Percentiles rank a stretch among this genome's conserved stretches.
phyloP scores from a whole-genome alignment of 2,797 vertebrate species.

The Otolemur crassicaudatus region DNA sequence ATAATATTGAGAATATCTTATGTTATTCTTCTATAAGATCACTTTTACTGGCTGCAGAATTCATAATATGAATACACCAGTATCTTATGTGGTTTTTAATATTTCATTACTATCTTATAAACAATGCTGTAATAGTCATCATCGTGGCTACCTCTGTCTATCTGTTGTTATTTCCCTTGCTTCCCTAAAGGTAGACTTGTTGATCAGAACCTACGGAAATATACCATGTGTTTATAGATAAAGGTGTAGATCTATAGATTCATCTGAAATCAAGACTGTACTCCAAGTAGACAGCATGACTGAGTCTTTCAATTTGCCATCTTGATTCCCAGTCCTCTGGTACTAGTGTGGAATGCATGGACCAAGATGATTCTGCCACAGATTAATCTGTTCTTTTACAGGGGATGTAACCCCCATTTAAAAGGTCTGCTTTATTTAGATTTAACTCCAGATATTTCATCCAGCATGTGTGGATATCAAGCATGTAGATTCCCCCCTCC shows the following conservation, averaged over 20 bases:
- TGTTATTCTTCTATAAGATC: neutral
- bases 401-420: neutral
- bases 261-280: constrained; percentile 19
- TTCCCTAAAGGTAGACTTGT: constrained; percentile 14
- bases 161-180: neutral
- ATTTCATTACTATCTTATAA: neutral
- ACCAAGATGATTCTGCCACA: constrained; percentile 1
- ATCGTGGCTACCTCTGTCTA: neutral
- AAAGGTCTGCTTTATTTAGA: neutral
- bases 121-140: neutral
- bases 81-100: neutral
- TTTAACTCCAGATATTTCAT: constrained; percentile 9
- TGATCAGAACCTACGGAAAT: neutral
- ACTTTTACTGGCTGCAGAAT: neutral
- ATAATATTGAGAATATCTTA: neutral
- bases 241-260: neutral
- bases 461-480: neutral
- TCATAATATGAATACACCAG: neutral
- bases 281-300: neutral
- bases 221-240: neutral
- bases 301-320: neutral
- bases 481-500: neutral
- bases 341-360: neutral
- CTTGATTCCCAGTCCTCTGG: neutral
- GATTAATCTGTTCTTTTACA: neutral